Percentiles rank a stretch among this genome's conserved stretches.
These are phyloP conservation scores for Stercorarius parasiticus DNA, from an alignment of 2,113 vertebrate species.

Conservation along the genomic window DNA sequence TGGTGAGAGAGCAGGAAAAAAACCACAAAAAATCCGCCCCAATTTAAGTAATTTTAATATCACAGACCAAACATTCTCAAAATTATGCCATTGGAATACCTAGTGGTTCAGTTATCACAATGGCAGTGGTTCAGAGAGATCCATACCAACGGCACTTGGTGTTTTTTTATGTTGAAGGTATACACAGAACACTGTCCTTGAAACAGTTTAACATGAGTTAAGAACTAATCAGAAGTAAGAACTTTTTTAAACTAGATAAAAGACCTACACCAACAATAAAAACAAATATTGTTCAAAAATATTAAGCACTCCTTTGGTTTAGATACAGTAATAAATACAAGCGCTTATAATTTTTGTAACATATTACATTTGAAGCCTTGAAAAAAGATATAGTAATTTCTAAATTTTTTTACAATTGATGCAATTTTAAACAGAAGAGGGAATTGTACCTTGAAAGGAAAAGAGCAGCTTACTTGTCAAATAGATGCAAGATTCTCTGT, in stretches of 20 bases:
- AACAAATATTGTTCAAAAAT: background rate
- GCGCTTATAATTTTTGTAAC: background rate
- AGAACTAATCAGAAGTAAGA: background rate
- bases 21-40: background rate
- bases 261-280: background rate
- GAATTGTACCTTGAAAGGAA: background rate
- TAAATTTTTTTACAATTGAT: background rate
- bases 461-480: background rate
- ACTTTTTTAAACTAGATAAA: background rate
- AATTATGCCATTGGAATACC: background rate
- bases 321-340: background rate
- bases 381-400: background rate
- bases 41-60: background rate
- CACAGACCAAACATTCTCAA: background rate
- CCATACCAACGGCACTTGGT: background rate
- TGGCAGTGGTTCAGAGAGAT: background rate
- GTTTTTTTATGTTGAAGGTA: background rate
- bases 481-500: background rate
- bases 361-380: background rate
- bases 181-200: background rate
- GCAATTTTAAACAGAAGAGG: background rate
- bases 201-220: background rate
- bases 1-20: background rate
- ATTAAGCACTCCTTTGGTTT: background rate
- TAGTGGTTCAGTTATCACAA: background rate